Evolutionary conservation across 2,797 vertebrate species (phyloP).

Genomic region (Cygnus olor): DNA sequence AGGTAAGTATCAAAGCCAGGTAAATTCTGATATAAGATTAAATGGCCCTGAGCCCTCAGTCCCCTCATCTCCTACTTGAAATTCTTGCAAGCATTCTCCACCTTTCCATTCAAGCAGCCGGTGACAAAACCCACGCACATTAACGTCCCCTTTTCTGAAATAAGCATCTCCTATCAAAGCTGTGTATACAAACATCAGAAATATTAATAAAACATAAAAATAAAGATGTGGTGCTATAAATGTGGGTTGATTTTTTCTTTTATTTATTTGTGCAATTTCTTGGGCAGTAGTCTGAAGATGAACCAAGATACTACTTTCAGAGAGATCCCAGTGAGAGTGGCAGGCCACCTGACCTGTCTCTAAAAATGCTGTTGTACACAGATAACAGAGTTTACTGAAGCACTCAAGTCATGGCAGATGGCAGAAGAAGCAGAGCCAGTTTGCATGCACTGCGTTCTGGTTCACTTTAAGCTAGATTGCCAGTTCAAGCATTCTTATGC

Average conservation of each 20-base stretch:
- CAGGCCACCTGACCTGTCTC: background rate
- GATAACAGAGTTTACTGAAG: background rate
- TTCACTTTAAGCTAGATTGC: background rate
- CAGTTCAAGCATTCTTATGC: background rate
- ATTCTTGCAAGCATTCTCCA: background rate
- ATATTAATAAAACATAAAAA: background rate
- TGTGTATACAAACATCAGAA: background rate
- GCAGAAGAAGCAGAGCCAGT: background rate
- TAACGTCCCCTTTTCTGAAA: background rate
- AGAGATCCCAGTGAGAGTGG: background rate
- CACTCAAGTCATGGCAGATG: background rate
- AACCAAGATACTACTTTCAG: background rate
- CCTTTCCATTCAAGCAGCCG: background rate
- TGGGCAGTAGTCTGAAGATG: background rate
- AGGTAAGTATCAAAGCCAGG: background rate
- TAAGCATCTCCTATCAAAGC: fast-evolving
- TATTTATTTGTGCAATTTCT: background rate
- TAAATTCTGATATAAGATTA: background rate
- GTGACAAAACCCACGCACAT: background rate
- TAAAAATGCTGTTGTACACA: background rate
- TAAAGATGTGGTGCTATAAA: background rate
- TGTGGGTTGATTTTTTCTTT: background rate
- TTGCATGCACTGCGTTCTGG: background rate
- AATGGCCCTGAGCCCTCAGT: background rate
- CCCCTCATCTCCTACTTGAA: fast-evolving